Conservation (phyloP, 2,888 invertebrate genomes). For the Brenthis daphne region DNA sequence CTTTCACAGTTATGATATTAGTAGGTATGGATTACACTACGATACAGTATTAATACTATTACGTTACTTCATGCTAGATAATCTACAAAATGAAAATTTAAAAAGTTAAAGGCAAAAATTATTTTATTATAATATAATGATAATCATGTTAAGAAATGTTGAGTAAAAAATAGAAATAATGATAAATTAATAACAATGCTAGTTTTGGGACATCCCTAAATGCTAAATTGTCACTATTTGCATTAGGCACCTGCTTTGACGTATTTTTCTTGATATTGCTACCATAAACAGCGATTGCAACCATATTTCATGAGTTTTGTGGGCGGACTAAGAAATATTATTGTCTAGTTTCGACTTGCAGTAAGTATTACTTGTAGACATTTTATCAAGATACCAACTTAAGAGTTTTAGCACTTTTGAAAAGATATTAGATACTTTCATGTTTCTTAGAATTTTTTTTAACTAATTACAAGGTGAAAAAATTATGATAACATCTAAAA, state of each 20-base stretch:
- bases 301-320: conserved; percentile 19
- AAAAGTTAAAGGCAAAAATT: no score
- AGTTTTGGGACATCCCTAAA: conserved; percentile 6
- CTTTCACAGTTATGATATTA: no score
- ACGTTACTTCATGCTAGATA: no score
- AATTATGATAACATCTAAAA: no score
- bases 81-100: no score
- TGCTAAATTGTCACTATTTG: conserved; percentile 8
- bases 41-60: no score
- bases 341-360: conserved; percentile 5
- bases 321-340: conserved; percentile 23
- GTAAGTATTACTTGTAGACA: neutral
- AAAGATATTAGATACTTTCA: no score
- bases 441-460: no score
- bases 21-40: no score
- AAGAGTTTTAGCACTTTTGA: neutral
- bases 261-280: conserved; percentile 21
- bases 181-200: neutral
- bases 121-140: neutral
- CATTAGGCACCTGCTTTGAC: conserved; percentile 18
- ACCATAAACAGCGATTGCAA: conserved; percentile 12
- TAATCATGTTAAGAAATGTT: no score
- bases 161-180: no score
- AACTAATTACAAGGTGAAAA: no score
- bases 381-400: conserved; percentile 6